Conservation (phyloP, 1,140 invertebrate genomes). For the Melitaea cinxia region DNA sequence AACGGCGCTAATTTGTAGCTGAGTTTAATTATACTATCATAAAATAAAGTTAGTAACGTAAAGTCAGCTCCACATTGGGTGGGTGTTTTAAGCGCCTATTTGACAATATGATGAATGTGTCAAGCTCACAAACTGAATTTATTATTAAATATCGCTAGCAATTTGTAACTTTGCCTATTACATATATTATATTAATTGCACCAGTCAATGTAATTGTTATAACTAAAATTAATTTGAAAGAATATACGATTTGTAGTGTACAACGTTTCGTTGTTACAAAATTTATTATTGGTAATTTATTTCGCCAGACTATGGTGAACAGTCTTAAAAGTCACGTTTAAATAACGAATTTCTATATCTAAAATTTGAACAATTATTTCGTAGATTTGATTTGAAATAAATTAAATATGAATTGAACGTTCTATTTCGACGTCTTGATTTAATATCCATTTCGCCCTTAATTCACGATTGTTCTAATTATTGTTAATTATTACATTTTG, state of each 20-base stretch:
- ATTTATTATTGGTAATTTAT: no score
- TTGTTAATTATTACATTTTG: no score
- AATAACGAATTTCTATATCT: no score
- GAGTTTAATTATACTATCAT: neutral
- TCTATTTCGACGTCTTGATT: no score
- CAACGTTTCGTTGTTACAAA: neutral
- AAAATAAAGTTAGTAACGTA: neutral
- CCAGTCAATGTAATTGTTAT: neutral
- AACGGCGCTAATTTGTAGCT: conserved; percentile 1
- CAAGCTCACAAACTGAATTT: neutral
- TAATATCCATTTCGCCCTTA: no score
- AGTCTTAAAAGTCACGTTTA: no score
- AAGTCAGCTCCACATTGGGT: neutral
- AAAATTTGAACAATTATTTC: no score
- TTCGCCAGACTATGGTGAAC: no score
- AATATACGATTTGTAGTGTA: neutral
- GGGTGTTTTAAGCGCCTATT: conserved; percentile 5
- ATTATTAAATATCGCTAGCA: neutral
- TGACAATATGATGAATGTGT: conserved; percentile 9
- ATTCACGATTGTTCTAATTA: no score
- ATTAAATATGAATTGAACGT: no score
- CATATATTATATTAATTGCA: neutral
- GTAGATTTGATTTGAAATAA: no score
- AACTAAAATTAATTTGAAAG: neutral
- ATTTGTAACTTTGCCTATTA: neutral